A percentile compares a stretch with the other conserved stretches of the same genome.
Conservation (phyloP, 1,140 invertebrate genomes). For the Mizuhopecten yessoensis region DNA sequence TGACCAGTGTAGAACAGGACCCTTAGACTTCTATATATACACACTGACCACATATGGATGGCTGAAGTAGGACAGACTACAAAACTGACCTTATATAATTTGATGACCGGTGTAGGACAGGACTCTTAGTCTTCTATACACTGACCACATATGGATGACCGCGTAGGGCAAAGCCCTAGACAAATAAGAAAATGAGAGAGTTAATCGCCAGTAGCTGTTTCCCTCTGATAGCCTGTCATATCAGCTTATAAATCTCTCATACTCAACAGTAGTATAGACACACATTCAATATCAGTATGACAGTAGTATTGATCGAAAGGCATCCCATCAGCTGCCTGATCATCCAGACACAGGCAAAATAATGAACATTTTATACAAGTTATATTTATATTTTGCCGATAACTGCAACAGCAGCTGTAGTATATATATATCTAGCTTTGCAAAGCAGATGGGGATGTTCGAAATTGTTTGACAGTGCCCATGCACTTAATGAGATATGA, state of each 20-base stretch:
- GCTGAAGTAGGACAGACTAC: neutral
- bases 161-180: neutral
- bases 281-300: neutral
- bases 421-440: neutral
- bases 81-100: too few species aligned
- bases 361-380: constrained; percentile 10
- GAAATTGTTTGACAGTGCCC: neutral
- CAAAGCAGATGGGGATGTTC: neutral
- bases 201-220: neutral
- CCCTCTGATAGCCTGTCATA: neutral
- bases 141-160: too few species aligned
- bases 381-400: constrained; percentile 16
- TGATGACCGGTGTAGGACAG: too few species aligned
- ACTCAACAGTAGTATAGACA: constrained; percentile 1
- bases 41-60: neutral
- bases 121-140: too few species aligned
- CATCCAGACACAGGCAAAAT: neutral
- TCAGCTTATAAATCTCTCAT: neutral
- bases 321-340: neutral
- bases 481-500: too few species aligned
- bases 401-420: neutral
- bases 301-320: neutral
- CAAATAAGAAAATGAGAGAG: neutral
- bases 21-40: too few species aligned
- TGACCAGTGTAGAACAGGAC: too few species aligned